These are phyloP conservation scores for Trissonchulus latispiculum DNA, from an alignment of 2,888 invertebrate genomes.

Conservation along the genomic window DNA sequence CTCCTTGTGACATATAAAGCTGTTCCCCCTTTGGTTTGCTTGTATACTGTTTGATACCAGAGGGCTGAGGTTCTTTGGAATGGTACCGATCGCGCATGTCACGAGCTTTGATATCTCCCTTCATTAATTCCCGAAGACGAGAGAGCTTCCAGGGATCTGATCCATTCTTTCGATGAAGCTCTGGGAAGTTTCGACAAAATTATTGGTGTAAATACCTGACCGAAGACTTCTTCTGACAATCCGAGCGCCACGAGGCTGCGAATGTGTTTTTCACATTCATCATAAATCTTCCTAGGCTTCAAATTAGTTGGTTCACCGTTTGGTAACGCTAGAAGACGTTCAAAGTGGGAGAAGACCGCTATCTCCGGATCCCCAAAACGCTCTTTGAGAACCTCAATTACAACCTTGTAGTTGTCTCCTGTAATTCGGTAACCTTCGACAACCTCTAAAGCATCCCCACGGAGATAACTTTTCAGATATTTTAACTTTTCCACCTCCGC, in stretches of 20 bases:
- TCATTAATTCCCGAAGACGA: not conserved
- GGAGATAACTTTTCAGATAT: not conserved
- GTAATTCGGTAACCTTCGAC: slow-evolving; percentile 2
- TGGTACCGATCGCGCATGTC: not conserved
- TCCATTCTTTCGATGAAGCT: not conserved
- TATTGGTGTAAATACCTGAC: slow-evolving; percentile 2
- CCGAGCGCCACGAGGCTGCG: slow-evolving; percentile 2
- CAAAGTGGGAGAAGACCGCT: slow-evolving; percentile 1
- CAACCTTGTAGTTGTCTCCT: not conserved
- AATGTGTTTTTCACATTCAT: slow-evolving; percentile 12
- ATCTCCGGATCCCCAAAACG: slow-evolving; percentile 1
- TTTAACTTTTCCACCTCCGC: not conserved
- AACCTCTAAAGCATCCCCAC: slow-evolving; percentile 2
- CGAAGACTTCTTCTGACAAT: not conserved
- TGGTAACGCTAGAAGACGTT: not conserved
- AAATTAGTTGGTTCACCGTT: not conserved
- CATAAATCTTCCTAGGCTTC: not conserved
- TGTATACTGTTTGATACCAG: too few species aligned
- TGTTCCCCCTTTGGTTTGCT: not conserved
- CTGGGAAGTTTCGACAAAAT: slow-evolving; percentile 7
- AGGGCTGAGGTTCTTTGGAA: not conserved
- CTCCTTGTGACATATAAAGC: not conserved
- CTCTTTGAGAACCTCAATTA: not conserved
- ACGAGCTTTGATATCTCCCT: not conserved
- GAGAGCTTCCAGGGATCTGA: not conserved